Evolutionary conservation across 2,888 invertebrate genomes (phyloP).

Genomic region (Lithophane semibrunnea): DNA sequence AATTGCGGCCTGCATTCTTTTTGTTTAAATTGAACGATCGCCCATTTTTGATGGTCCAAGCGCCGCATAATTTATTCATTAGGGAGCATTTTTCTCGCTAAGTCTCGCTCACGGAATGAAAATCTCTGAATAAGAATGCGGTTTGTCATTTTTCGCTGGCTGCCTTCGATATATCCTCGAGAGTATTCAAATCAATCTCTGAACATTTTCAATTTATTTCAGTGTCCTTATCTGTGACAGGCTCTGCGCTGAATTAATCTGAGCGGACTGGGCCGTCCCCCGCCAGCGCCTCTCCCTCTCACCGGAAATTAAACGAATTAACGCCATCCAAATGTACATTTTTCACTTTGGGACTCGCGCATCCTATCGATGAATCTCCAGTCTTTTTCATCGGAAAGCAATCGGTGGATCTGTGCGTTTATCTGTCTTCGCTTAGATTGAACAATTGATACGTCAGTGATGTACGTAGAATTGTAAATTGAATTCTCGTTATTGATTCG

Average conservation of each 20-base stretch:
- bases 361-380: slow-evolving; percentile 88
- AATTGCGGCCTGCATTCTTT: slow-evolving; percentile 72
- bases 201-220: slow-evolving; percentile 91
- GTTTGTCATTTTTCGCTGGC: slow-evolving; percentile 79
- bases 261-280: slow-evolving; percentile 81
- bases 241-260: slow-evolving; percentile 90
- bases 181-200: slow-evolving; percentile 90
- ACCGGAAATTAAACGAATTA: slow-evolving; percentile 91
- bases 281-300: slow-evolving; percentile 78
- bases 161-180: slow-evolving; percentile 86
- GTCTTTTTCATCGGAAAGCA: slow-evolving; percentile 88
- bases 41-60: slow-evolving; percentile 73
- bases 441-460: slow-evolving; percentile 89
- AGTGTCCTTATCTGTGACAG: slow-evolving; percentile 90
- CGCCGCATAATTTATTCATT: slow-evolving; percentile 82
- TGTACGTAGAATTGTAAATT: slow-evolving; percentile 89
- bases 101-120: slow-evolving; percentile 69
- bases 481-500: slow-evolving; percentile 88
- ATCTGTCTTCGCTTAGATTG: slow-evolving; percentile 88
- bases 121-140: slow-evolving; percentile 77
- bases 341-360: slow-evolving; percentile 89
- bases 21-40: slow-evolving; percentile 74
- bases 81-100: slow-evolving; percentile 75
- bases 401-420: slow-evolving; percentile 88
- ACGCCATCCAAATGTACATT: slow-evolving; percentile 91